Base-by-base conservation (phyloP, 2,888 invertebrate species). In the Chaetogeoica ovagalla region DNA sequence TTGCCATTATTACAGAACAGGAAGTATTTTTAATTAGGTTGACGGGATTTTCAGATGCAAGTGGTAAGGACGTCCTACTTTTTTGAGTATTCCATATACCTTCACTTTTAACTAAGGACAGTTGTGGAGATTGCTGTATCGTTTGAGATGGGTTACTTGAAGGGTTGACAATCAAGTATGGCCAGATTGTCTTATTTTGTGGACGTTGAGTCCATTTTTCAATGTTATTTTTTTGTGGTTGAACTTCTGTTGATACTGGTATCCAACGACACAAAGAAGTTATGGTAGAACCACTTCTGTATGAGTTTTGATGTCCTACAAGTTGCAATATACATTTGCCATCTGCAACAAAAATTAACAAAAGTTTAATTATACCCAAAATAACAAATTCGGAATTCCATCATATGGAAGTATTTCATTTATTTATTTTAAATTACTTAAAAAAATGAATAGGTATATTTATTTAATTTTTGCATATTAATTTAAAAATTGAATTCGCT, bases 301-400 rank as follows among this genome's bases (percentile, higher is more conserved):
- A 66, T 19, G 66, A 1, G 57, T 43, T 68, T 48, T 76, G 75
- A n/a, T 68, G 66, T 1, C 66, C 75, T 23, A 66, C 75, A 8
- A 76, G 9, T 59, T 76, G 75, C 15, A 68, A 76, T 39, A 76
- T 76, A 76, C 68, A 76, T 9, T 76, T 66, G 0, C 75, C 75
- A 6, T 76, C 75, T 76, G 30, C n/a, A 68, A 68, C 23, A 39
- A 39, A 60, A 60, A 23, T 23, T 23, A 43, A 60, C 21, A 59
- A 21, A 21, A 21, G 59, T 0, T 59, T 17, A 17, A 52, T 13
- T 52, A 52, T 52, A 43, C 43, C 1, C 11, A 30, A 4, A 30
- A 30, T 1, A 2, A 30, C 30, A 30, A 30, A 30, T 30, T 30
- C 30, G 4, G 30, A 48, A 48, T 13, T 48, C 48, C 13, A 48